Percentiles rank a stretch among this genome's conserved stretches.
Conservation (phyloP, 2,797 vertebrate species). For the Chrosomus eos region DNA sequence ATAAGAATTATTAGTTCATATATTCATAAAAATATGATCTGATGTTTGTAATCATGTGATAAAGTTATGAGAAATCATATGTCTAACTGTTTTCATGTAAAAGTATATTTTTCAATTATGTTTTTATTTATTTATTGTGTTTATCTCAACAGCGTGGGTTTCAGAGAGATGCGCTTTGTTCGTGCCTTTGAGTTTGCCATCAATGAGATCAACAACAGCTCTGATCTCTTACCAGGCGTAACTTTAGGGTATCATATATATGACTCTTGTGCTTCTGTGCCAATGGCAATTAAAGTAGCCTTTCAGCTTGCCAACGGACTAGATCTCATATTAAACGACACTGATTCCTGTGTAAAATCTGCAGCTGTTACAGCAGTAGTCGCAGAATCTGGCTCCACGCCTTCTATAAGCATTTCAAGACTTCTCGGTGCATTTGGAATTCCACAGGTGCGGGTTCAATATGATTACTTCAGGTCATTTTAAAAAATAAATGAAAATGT, state of each 20-base stretch:
- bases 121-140: background rate
- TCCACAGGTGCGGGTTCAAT: conserved; percentile 63
- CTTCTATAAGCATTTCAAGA: conserved; percentile 72
- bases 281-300: conserved; percentile 45
- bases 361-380: conserved; percentile 61
- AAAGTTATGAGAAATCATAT: background rate
- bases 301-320: conserved; percentile 49
- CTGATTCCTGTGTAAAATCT: conserved; percentile 24
- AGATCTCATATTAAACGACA: conserved; percentile 15
- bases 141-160: conserved; percentile 49
- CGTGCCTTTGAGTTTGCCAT: conserved; percentile 54
- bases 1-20: background rate
- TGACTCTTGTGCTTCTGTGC: conserved; percentile 52
- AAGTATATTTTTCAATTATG: background rate
- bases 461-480: background rate
- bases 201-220: conserved; percentile 52
- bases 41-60: background rate
- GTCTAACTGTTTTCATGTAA: background rate
- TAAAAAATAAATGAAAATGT: background rate
- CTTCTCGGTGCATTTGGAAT: conserved; percentile 68
- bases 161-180: conserved; percentile 54
- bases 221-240: conserved; percentile 44
- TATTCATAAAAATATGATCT: background rate
- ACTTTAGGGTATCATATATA: conserved; percentile 51
- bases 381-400: conserved; percentile 72